Conservation (phyloP, 2,797 vertebrate genomes). For the Rallus crepitans region DNA sequence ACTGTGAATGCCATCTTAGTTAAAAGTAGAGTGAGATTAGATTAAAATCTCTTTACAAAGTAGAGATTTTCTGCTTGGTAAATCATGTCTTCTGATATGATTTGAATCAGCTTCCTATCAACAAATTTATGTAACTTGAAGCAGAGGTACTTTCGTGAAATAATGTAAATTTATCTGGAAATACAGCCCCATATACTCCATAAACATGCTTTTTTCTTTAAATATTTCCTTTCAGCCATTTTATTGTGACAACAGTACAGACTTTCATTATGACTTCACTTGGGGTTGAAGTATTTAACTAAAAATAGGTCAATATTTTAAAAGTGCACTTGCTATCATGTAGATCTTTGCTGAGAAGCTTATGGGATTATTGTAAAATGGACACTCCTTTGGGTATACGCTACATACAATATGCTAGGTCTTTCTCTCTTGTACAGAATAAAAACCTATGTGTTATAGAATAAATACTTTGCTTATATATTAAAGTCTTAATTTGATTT, state of each 20-base stretch:
- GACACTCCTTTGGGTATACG: not conserved
- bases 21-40: not conserved
- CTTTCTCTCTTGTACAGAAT: not conserved
- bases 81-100: not conserved
- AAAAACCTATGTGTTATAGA: not conserved
- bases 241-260: not conserved
- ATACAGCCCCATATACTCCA: not conserved
- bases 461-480: not conserved
- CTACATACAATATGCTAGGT: not conserved
- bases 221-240: not conserved
- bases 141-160: not conserved
- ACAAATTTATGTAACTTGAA: not conserved
- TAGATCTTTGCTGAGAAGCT: constrained; percentile 40
- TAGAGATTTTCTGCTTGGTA: not conserved
- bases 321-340: not conserved
- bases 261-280: not conserved
- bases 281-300: constrained; percentile 6
- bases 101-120: not conserved
- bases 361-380: constrained; percentile 55
- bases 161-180: not conserved
- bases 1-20: not conserved
- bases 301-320: constrained; percentile 40
- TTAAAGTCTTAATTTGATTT: not conserved
- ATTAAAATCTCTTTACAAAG: not conserved
- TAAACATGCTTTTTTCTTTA: not conserved